Base-by-base conservation (phyloP, 2,797 vertebrate genomes). In the Phylloscopus collybita region DNA sequence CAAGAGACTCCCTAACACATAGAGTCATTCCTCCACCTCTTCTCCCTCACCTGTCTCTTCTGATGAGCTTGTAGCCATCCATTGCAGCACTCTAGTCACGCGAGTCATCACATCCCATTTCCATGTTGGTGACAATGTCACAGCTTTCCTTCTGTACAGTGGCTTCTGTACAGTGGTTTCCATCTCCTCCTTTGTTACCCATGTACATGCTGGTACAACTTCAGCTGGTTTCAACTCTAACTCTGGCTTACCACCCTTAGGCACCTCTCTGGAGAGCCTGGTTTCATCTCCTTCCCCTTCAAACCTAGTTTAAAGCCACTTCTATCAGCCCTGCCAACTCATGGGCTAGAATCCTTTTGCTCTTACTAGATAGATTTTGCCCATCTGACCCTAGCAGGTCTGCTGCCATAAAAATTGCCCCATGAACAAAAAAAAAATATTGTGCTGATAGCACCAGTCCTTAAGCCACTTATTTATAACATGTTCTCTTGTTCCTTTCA, bases 41-140 rank as follows among this genome's bases (percentile, higher is more conserved):
- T 32, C 32, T 32, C 26, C 26, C 26, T 51, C 0, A 0, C 21
- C 45, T 32, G 4, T 51, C 14, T 32, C 38, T 60, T 51, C 32
- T 38, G 32, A 27, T 0, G 4, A 51, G 38, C 12, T 36, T 51
- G 61, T 23, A 66, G 32, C 26, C 36, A 32, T 59, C 18, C 53
- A 32, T 12, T 45, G 32, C 32, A 66, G 26, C 8, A 3, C 7
- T 38, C 22, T 27, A 67, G 62, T n/a, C 32, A 21, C 21, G 25
- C 0, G 0, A 9, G 22, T 23, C 15, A 36, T 32, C 15, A 32
- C 22, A 51, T 12, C 12, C 40, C 16, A 40, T 30, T 61, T 69
- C 54, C 14, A 6, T 40, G 7, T 1, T 47, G 20, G 17, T 0
- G 1, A 34, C 14, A 40, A 40, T 21, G 16, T 30, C 40, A 21